These are phyloP conservation scores for Agapornis roseicollis DNA, from an alignment of 2,113 vertebrate genomes.

Conservation along the genomic window DNA sequence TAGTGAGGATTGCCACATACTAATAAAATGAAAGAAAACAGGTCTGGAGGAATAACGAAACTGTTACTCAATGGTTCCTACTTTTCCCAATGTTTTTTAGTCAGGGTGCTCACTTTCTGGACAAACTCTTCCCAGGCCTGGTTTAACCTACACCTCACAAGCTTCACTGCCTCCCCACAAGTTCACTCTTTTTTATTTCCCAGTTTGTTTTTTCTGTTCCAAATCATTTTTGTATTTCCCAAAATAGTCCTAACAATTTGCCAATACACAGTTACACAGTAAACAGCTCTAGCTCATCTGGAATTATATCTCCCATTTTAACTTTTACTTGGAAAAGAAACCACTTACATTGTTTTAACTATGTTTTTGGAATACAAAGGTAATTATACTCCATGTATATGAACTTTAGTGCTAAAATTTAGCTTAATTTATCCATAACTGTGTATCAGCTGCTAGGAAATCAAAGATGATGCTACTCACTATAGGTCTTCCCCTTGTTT, in stretches of 20 bases:
- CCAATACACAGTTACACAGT: neutral
- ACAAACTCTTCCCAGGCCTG: neutral
- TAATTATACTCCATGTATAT: neutral
- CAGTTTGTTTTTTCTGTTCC: neutral
- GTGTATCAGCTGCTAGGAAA: neutral
- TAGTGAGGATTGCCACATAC: neutral
- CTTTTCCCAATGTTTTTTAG: neutral
- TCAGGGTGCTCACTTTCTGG: neutral
- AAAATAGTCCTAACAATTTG: neutral
- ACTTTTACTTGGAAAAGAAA: constrained; percentile 27
- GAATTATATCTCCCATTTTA: constrained; percentile 37
- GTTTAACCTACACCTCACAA: neutral
- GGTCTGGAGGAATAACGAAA: neutral
- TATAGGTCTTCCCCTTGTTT: neutral
- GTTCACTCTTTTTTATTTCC: neutral
- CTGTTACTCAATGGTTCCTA: neutral
- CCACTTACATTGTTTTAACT: neutral
- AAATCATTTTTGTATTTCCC: neutral
- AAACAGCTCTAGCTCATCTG: neutral
- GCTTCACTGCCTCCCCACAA: neutral
- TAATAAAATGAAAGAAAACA: neutral
- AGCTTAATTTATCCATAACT: neutral
- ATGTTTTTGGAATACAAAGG: neutral
- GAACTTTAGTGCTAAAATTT: neutral
- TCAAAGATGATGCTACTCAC: neutral